Base-by-base conservation (phyloP, 2,797 vertebrate genomes). In the Nasua narica region DNA sequence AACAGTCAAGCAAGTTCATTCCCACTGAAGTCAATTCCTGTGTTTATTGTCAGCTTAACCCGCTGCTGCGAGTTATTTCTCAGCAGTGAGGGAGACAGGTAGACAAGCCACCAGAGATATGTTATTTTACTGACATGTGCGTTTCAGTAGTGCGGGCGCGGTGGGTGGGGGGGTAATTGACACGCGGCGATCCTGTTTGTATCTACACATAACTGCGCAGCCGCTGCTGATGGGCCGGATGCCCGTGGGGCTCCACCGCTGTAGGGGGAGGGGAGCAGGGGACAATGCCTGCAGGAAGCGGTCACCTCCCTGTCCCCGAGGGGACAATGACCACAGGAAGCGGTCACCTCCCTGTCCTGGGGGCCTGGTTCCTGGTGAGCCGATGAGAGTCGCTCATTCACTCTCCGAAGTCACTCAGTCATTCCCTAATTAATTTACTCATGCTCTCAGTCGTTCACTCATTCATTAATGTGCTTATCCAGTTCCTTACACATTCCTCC, bases 161-260 rank as follows among this genome's bases (percentile, higher is more conserved):
- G n/a, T 23, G 4, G 91, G 23, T 52, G 0, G 74, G 89, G 92
- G 97, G 81, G 74, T 92, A 85, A 97, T 67, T 50, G 96, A 97
- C 89, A 87, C 78, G 8, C 43, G 32, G 70, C 94, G 0, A 95
- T n/a, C 94, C 96, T 79, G 95, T 97, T 97, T 96, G 97, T 98
- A 84, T 96, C 97, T 96, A 52, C 96, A 91, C 97, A 72, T 7
- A 54, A 93, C 95, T 43, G 95, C 97, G 98, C 77, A 94, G n/a
- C n/a, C n/a, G 96, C 94, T 1, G 7, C 37, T 3, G 16, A 3
- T 43, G 93, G 96, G 81, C 94, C 96, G 82, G 93, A 18, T 60
- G 92, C 96, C 84, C 35, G 35, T 0, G 19, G 56, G 50, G 40
- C 12, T 84, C 93, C 74, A 87, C 82, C 62, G 89, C 94, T 35